phyloP scores from a whole-genome alignment of 2,888 invertebrate species.

The Lithophane leautieri region DNA sequence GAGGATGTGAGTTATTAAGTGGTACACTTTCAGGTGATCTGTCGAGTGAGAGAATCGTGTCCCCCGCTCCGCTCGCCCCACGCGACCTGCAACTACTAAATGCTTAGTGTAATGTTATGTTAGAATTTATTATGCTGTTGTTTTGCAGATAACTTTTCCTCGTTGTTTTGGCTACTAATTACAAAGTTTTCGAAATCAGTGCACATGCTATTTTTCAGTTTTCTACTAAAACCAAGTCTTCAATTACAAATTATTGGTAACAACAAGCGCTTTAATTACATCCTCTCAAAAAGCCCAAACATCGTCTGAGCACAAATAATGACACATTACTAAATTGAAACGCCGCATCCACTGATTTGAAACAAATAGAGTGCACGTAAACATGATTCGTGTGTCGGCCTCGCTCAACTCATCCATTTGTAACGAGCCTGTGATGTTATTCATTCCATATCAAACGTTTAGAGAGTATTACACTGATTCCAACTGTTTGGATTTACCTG shows the following conservation, averaged over 20 bases:
- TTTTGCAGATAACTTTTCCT: neutral
- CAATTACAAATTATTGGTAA: constrained; percentile 1
- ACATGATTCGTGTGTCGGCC: constrained; percentile 68
- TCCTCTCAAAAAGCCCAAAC: constrained; percentile 29
- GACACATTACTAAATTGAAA: constrained; percentile 63
- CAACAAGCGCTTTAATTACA: constrained; percentile 8
- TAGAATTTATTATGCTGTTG: neutral
- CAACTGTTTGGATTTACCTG: constrained; percentile 71
- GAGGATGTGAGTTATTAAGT: constrained; percentile 90
- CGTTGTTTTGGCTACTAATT: neutral
- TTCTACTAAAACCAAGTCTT: neutral
- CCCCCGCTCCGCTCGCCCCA: constrained; percentile 66
- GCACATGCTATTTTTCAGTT: neutral
- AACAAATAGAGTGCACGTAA: constrained; percentile 62
- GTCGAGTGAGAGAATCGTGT: constrained; percentile 89
- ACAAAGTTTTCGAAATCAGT: neutral
- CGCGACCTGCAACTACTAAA: constrained; percentile 65
- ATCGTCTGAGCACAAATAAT: constrained; percentile 54
- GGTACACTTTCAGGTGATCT: constrained; percentile 90
- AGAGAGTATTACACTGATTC: constrained; percentile 82
- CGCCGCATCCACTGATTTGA: constrained; percentile 77
- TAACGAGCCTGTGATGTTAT: constrained; percentile 86
- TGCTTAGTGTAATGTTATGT: constrained; percentile 23
- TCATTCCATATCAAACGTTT: constrained; percentile 88
- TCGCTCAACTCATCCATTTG: constrained; percentile 82